Evolutionary conservation across 2,113 vertebrate genomes (phyloP), one percentile per base, ranked within the genome.

Genomic region (Mus musculus): DNA sequence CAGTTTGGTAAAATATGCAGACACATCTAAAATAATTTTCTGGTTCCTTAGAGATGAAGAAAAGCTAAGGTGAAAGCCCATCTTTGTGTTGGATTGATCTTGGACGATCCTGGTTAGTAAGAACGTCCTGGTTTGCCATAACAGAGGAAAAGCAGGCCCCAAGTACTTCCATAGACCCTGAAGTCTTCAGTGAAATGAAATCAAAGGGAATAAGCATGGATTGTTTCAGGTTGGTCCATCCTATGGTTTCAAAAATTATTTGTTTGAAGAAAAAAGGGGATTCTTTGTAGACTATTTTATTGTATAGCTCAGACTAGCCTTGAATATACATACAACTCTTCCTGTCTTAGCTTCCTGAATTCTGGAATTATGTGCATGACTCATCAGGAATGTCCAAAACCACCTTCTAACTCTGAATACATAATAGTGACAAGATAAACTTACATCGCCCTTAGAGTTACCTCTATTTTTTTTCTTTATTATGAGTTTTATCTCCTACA

Each of bases 1-100:
- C 24, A 65, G 75, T 46, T 33, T 49, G 92, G 16, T 56, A 49
- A 96, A 91, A 12, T 94, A 67, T 4, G 42, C 17, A 93, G 69
- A 52, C 19, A 65, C 63, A 61, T 28, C 8, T 76, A 86, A 90
- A 93, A 33, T 36, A 88, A 93, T 90, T 39, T 10, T 46, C 1
- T 46, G 65, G 49, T 65, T 39, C 30, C 33, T 39, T 59, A 4
- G 26, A 42, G 76, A 91, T 71, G 3, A 96, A 65, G 12, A 52
- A 95, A 73, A 67, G n/a, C 49, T 84, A 89, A 78, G 93, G 75
- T 12, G 84, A 30, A 92, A 86, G 87, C 61, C 33, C 13, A 75
- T 42, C 84, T 8, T 56, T 89, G 14, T 54, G 94, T 76, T 67
- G 5, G 1, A 0, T 7, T 30, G 13, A 87, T 49, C 13, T 65